Base-by-base conservation (phyloP, 2,888 invertebrate genomes). In the Itoplectis maculator region DNA sequence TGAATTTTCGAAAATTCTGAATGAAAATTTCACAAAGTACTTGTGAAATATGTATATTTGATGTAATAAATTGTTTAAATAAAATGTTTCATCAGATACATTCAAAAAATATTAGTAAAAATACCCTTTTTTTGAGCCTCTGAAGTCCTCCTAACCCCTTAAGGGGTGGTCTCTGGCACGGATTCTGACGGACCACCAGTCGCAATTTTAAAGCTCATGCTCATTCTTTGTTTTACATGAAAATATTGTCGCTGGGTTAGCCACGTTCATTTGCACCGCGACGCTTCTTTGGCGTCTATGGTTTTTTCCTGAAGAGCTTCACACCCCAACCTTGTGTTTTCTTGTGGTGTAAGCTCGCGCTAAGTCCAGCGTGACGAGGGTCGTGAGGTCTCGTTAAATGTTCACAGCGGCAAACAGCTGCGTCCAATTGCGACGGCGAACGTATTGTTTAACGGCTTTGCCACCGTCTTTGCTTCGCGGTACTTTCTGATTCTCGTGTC, bases 371-470 rank as follows among this genome's bases (percentile, higher is more conserved):
- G 49, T 18, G 18, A 18, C 42, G 23, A 65, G 40, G 40, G 63
- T 20, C 20, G 42, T 54, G 54, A 54, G 54, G 6, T 54, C 23
- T 54, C 54, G 54, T 54, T 23, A 23, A 54, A 54, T 23, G 54
- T 23, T 54, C 23, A 20, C 54, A 54, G 4, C 54, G 13, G 8
- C 51, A 9, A 11, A 18, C 9, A 23, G n/a, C 11, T 23, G 13
- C 20, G 11, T 23, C 11, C 23, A 20, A 54, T 23, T 23, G 11
- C n/a, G 13, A 3, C 23, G 11, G 9, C 23, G 11, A 13, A 18
- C 51, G n/a, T 23, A 23, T 54, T 13, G 23, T 54, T 54, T 23
- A 13, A 54, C 54, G 23, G 54, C 23, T 13, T 54, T 11, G 54
- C 4, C 23, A 13, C 13, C 11, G 20, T 23, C 9, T 54, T 54